phyloP scores from a whole-genome alignment of 2,797 vertebrate species.

The Harpagifer antarcticus region DNA sequence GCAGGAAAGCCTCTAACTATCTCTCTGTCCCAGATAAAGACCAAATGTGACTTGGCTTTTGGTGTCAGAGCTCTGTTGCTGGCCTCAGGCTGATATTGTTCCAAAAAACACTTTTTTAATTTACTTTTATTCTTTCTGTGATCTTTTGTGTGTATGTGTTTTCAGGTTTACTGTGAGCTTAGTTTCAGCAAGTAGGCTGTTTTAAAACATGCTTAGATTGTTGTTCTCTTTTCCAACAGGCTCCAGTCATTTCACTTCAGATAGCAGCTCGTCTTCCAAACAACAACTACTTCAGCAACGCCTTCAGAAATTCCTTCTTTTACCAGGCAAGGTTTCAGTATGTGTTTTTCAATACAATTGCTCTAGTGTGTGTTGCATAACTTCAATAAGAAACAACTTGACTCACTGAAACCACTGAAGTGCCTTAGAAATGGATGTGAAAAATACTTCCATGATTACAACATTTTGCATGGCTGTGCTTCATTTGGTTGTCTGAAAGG shows the following conservation, averaged over 20 bases:
- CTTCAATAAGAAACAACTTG: background rate
- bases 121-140: background rate
- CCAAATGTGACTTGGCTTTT: background rate
- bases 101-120: background rate
- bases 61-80: background rate
- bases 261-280: constrained; percentile 87
- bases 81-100: background rate
- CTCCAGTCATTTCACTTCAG: constrained; percentile 84
- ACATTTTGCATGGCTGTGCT: background rate
- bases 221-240: constrained; percentile 73
- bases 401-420: background rate
- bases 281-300: constrained; percentile 80
- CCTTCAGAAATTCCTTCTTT: constrained; percentile 90
- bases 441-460: background rate
- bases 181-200: background rate
- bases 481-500: background rate
- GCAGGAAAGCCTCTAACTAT: background rate
- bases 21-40: background rate
- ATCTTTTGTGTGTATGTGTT: background rate
- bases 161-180: background rate
- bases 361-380: background rate
- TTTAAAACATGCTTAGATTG: background rate
- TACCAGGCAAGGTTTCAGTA: constrained; percentile 85
- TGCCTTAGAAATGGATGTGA: background rate
- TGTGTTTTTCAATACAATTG: background rate